Base-by-base conservation (phyloP, 2,797 vertebrate genomes). In the Eospalax fontanierii region DNA sequence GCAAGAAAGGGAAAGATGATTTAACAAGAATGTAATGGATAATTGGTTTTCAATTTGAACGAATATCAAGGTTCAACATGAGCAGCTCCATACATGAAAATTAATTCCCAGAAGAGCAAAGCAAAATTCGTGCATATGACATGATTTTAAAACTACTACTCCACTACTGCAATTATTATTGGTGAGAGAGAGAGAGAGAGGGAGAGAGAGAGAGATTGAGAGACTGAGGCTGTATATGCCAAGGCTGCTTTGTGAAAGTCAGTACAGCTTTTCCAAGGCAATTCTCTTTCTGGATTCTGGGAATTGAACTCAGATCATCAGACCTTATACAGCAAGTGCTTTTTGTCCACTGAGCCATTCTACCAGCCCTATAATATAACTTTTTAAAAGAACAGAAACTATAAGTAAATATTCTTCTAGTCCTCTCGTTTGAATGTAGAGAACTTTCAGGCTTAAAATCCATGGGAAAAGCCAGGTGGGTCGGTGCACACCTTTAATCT, bases 321-420 rank as follows among this genome's bases (percentile, higher is more conserved):
- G 40, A 46, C n/a, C n/a, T 4, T 24, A 19, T 26, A 68, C 3
- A n/a, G 3, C 40, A 40, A 22, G 19, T 4, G 16, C 6, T n/a
- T n/a, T 40, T 33, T 33, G 22, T 33, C 30, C 21, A 50, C 6
- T n/a, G 30, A 50, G 30, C 63, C 61, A n/a, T 63, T 30, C 2
- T 12, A 50, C 61, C 11, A 15, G 61, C 12, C 38, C 40, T 50
- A 38, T 40, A 73, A 83, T 14, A 50, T 2, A 83, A 57, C 59
- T 61, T 50, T 95, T 92, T 68, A 40, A 86, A 86, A 81, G 43
- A 79, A 14, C 66, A 78, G n/a, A 92, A 89, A 63, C 54, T 86
- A 35, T 30, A 61, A 40, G 57, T 71, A 85, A 87, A 61, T 68
- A 79, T 78, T 87, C 89, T 70, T 65, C 12, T 70, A 26, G 80